These are phyloP conservation scores for Calyptommatus sinebrachiatus DNA, from an alignment of 2,113 vertebrate species.

Conservation along the genomic window DNA sequence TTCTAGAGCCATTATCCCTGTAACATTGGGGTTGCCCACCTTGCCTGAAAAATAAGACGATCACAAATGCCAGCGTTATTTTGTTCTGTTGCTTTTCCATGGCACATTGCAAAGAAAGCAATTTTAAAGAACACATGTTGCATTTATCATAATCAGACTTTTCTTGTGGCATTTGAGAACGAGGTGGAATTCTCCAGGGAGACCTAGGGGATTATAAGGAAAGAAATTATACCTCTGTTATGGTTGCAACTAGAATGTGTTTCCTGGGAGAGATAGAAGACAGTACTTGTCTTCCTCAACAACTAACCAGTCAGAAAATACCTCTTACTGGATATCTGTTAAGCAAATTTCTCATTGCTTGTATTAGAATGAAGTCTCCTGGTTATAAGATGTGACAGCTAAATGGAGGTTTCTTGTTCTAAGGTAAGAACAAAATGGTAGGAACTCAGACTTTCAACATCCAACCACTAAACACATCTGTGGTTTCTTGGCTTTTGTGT, in stretches of 20 bases:
- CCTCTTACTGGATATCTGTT: background rate
- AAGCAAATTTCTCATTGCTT: background rate
- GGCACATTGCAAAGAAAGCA: background rate
- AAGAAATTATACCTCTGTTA: background rate
- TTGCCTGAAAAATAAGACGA: slow-evolving; percentile 7
- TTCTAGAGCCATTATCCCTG: background rate
- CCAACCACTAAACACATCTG: no score
- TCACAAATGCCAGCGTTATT: slow-evolving; percentile 4
- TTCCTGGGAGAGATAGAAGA: background rate
- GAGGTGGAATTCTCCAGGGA: background rate
- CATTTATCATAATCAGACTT: slow-evolving; percentile 3
- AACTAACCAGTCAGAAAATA: background rate
- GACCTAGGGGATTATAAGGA: background rate
- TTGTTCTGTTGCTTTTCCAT: background rate
- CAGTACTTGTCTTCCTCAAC: no score
- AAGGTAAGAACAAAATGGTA: background rate
- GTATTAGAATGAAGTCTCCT: no score
- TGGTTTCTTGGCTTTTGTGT: no score
- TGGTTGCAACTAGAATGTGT: background rate
- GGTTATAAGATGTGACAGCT: no score
- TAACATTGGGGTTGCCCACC: background rate
- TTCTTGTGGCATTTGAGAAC: slow-evolving; percentile 11
- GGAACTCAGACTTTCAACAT: no score
- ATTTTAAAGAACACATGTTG: slow-evolving; percentile 9
- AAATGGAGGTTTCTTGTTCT: background rate